Conservation (phyloP, 2,888 invertebrate genomes). For the Morpho deidamia region DNA sequence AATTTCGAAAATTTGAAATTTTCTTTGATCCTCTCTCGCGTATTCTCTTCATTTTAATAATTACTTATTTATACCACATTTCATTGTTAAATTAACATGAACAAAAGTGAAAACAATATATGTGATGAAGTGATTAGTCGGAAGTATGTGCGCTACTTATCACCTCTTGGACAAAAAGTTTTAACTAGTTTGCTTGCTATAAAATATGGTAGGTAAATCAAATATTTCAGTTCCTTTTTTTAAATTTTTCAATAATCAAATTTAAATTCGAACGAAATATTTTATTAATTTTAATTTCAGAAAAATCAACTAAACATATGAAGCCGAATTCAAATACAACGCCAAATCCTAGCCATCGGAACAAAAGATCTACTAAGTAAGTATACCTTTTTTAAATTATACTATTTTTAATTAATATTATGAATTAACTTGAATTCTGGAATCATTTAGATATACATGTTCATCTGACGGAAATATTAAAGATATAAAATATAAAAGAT, state of each 20-base stretch:
- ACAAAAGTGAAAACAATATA: neutral
- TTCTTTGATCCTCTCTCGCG: no score
- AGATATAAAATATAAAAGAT: no score
- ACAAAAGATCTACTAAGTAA: constrained; percentile 27
- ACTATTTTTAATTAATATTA: neutral
- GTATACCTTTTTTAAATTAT: no score
- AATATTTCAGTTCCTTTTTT: neutral
- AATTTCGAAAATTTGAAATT: no score
- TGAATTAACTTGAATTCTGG: no score
- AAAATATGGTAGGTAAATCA: constrained; percentile 28
- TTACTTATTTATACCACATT: no score
- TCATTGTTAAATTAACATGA: neutral
- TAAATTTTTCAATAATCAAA: neutral
- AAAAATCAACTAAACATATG: constrained; percentile 4
- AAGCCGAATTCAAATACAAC: constrained; percentile 2
- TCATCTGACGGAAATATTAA: no score
- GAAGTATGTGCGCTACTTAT: constrained; percentile 41
- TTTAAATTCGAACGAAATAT: neutral
- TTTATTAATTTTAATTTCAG: neutral
- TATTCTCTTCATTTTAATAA: no score
- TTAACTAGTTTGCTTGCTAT: constrained; percentile 39
- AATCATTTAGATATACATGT: no score
- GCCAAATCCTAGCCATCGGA: neutral
- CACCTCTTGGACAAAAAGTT: constrained; percentile 53
- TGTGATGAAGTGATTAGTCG: neutral